These are phyloP conservation scores for Ptilonorhynchus violaceus DNA, from an alignment of 2,113 vertebrate species.

Conservation along the genomic window DNA sequence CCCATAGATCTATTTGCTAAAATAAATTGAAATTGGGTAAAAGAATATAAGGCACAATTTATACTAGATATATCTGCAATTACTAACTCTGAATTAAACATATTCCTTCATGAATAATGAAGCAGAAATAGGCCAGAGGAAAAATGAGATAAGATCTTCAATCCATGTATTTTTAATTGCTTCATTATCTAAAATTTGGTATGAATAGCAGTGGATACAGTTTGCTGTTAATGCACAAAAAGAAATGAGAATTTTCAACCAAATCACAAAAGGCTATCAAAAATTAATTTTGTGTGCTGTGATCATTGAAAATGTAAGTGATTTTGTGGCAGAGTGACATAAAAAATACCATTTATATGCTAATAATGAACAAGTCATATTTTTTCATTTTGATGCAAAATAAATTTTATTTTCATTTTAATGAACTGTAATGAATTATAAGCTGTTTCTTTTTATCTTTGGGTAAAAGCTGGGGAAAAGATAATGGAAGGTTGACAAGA, in stretches of 20 bases:
- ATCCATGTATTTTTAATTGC: constrained; percentile 86
- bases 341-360: constrained; percentile 85
- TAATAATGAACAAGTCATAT: constrained; percentile 78
- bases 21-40: constrained; percentile 79
- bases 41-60: constrained; percentile 77
- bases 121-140: constrained; percentile 78
- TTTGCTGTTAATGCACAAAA: constrained; percentile 80
- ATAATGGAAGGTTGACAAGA: constrained; percentile 36
- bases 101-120: constrained; percentile 83
- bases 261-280: constrained; percentile 86
- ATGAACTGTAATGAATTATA: constrained; percentile 78
- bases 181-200: constrained; percentile 84
- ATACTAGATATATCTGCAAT: constrained; percentile 80
- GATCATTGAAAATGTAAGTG: constrained; percentile 83
- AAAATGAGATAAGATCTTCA: constrained; percentile 84
- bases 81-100: constrained; percentile 82
- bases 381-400: constrained; percentile 79
- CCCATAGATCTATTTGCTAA: constrained; percentile 78
- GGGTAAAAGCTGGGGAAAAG: constrained; percentile 54
- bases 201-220: constrained; percentile 78
- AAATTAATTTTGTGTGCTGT: constrained; percentile 85
- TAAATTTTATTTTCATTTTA: constrained; percentile 81
- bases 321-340: constrained; percentile 78
- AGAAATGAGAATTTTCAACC: constrained; percentile 79
- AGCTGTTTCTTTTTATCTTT: constrained; percentile 66